Base-by-base conservation (phyloP, 2,113 vertebrate genomes). In the Nerophis ophidion region DNA sequence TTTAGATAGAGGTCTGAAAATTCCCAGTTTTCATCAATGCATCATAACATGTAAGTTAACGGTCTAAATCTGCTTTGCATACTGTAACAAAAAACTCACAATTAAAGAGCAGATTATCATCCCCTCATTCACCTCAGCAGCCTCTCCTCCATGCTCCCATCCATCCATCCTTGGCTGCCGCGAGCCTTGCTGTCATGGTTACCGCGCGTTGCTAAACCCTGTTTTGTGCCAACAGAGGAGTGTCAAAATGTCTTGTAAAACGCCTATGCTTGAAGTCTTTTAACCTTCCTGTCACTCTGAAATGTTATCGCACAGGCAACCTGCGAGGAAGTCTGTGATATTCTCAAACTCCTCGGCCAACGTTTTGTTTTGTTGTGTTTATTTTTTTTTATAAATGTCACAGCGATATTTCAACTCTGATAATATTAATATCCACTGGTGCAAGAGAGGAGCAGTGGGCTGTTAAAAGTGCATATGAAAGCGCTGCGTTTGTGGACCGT, bases 151-250 rank as follows among this genome's bases (percentile, higher is more conserved):
- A 40, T 40, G 8, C 38, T 9, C 8, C 38, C 40, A 11, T 44
- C 40, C 64, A 65, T 74, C 77, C 82, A 84, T 82, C 84, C 75
- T 82, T 81, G 62, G 67, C 64, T 63, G 61, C 79, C 70, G 7
- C 63, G 61, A 61, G 66, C 63, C 72, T 58, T 38, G 84, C 86
- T 74, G 77, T 81, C 82, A 87, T 87, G 84, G 86, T 77, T 82
- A 86, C 82, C 10, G 55, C 44, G 50, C 57, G 12, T 82, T 58
- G 26, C 74, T 70, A 71, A 80, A 72, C 63, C 52, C 47, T 40
- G 16, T 48, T 52, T 74, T 71, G 63, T 61, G 62, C 66, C 34
- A 57, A 63, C 42, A 64, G 63, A 16, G 72, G 46, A 26, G 69
- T 44, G 50, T 7, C 70, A 68, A 56, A 51, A 59, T 71, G 65